Percentiles rank a stretch among this genome's conserved stretches.
These are phyloP conservation scores for Aspidapion aeneum DNA, from an alignment of 2,888 invertebrate species.

Conservation along the genomic window DNA sequence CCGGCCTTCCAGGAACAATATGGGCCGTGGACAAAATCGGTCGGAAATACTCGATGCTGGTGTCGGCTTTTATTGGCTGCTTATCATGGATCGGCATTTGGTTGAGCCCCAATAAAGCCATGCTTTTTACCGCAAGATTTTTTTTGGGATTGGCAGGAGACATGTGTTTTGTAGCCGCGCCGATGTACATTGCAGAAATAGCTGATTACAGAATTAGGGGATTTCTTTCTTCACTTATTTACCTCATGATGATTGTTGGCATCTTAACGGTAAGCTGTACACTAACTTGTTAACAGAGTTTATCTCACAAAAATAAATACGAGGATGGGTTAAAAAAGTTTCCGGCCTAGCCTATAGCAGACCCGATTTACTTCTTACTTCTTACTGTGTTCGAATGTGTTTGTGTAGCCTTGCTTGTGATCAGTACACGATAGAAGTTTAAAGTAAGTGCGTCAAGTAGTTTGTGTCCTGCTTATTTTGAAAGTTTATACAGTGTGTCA, in stretches of 20 bases:
- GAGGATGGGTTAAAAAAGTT: no score
- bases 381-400: no score
- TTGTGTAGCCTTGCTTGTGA: no score
- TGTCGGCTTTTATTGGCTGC: slow-evolving; percentile 35
- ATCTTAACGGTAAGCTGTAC: slow-evolving; percentile 40
- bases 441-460: no score
- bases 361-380: no score
- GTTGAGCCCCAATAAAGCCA: slow-evolving; percentile 31
- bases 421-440: no score
- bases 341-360: no score
- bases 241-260: slow-evolving; percentile 42
- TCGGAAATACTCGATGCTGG: slow-evolving; percentile 37
- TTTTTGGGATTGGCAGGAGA: slow-evolving; percentile 38
- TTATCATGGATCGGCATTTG: slow-evolving; percentile 40
- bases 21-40: slow-evolving; percentile 36
- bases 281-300: no score
- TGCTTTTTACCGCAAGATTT: slow-evolving; percentile 38
- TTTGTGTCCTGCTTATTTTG: no score
- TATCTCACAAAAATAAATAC: no score
- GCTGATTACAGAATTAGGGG: slow-evolving; percentile 44
- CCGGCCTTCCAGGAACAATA: slow-evolving; percentile 36
- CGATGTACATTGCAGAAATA: slow-evolving; percentile 46
- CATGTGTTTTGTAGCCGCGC: slow-evolving; percentile 43
- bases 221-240: slow-evolving; percentile 41
- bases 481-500: no score